Evolutionary conservation across 2,888 invertebrate species (phyloP).

Genomic region (Augiades crinisus): DNA sequence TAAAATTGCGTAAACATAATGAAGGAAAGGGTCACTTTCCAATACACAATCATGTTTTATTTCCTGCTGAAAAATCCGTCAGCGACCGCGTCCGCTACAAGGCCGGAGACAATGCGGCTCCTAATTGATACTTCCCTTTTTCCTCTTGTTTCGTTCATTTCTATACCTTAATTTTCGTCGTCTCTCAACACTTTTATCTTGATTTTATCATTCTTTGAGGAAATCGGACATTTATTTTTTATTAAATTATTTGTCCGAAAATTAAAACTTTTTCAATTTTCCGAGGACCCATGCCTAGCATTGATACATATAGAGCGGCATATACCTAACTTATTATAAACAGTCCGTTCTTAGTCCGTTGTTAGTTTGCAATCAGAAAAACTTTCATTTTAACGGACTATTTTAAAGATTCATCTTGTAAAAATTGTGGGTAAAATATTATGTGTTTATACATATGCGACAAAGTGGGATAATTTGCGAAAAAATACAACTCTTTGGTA

Average conservation of each 20-base stretch:
- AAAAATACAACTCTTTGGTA: slow-evolving; percentile 50
- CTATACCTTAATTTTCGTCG: slow-evolving; percentile 4
- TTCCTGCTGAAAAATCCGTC: neutral
- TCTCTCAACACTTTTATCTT: slow-evolving; percentile 9
- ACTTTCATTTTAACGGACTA: too few species aligned
- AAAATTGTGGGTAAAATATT: too few species aligned
- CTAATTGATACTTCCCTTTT: slow-evolving; percentile 17
- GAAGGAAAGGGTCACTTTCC: neutral
- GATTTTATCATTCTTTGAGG: neutral
- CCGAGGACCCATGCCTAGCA: too few species aligned
- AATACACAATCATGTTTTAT: neutral
- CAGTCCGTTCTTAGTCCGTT: too few species aligned
- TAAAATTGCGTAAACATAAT: too few species aligned
- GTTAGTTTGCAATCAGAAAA: too few species aligned
- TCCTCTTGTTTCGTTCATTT: slow-evolving; percentile 12
- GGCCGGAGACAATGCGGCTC: neutral
- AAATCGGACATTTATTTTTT: neutral
- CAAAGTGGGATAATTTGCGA: slow-evolving; percentile 28
- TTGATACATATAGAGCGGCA: too few species aligned
- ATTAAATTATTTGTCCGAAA: neutral
- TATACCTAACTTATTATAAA: too few species aligned
- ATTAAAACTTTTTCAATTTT: too few species aligned
- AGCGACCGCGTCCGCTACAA: neutral
- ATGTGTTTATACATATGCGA: too few species aligned
- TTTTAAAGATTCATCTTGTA: too few species aligned